phyloP scores from a whole-genome alignment of 1,140 invertebrate genomes.

The Paramacrobiotus metropolitanus region DNA sequence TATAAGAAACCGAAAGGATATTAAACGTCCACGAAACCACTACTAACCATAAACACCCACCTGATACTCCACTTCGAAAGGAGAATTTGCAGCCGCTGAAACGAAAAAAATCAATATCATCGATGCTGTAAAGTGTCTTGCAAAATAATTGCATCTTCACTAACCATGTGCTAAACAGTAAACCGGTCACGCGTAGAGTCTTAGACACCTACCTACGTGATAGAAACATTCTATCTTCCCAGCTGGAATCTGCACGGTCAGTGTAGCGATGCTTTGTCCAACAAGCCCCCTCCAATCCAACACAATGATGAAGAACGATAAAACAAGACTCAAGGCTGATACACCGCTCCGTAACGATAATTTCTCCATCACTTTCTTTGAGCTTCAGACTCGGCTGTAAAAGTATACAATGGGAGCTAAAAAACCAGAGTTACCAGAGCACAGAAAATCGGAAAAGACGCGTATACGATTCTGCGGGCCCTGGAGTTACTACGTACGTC shows the following conservation, averaged over 20 bases:
- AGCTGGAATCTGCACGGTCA: conserved; percentile 2
- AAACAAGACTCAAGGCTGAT: no score
- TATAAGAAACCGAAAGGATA: background rate
- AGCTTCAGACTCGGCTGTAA: no score
- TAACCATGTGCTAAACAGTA: no score
- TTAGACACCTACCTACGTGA: background rate
- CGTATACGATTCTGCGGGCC: no score
- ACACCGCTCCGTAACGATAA: no score
- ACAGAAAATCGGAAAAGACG: no score
- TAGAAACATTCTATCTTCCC: conserved; percentile 3
- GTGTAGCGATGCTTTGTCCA: background rate
- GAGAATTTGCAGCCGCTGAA: background rate
- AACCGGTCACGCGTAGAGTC: background rate
- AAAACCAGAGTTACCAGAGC: no score
- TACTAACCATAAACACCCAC: background rate
- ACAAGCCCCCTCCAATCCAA: no score
- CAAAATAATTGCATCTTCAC: background rate
- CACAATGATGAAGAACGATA: no score
- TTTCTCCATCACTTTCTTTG: no score
- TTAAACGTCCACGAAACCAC: background rate
- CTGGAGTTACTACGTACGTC: no score
- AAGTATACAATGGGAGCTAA: no score
- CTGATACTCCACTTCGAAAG: conserved; percentile 1
- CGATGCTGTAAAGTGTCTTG: background rate
- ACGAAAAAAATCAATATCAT: background rate